Base-by-base conservation (phyloP, 23 tunicate genomes). In the Trididemnum miniatum region DNA sequence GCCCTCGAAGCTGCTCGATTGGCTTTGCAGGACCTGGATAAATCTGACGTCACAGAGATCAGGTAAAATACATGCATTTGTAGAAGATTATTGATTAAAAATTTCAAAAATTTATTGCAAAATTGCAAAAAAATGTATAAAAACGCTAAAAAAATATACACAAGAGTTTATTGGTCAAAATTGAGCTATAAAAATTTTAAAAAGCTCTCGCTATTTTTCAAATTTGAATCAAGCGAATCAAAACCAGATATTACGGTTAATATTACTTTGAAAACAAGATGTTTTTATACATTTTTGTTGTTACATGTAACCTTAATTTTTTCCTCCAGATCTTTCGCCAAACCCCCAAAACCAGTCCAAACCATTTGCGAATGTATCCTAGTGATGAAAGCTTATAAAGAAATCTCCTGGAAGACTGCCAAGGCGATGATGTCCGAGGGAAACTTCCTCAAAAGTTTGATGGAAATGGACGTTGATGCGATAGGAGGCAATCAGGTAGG, bases 401-500 rank as follows among this genome's bases (percentile, higher is more conserved):
- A 96, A 51, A 91, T 96, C 25, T 87, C 94, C 24, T 96, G 99
- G 99, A 96, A 96, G 76, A 81, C 91, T 20, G 99, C 99, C 7
- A 96, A 96, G 66, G 99, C 92, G 5, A 96, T 96, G 99, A 96
- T 96, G 99, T 96, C 99, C 0, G 99, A 96, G 51, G 96, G 97
- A 71, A 91, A 91, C 84, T 96, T 96, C 85, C 78, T 96, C 35
- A 91, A 88, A 59, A 86, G 89, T 65, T 79, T 96, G 72, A 96
- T 96, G 99, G 96, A 96, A 35, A 96, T 96, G 99, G 99, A 96
- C 76, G 99, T 96, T 35, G 99, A 96, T 59, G 89, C 82, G 23
- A 96, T 96, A 37, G 90, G 96, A 25, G 36, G 72, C 25, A 86
- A 83, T 62, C 99, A 96, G 80, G 97, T 92, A 32, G 18, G 72